Percentiles rank a stretch among this genome's conserved stretches.
Conservation (phyloP, 2,113 vertebrate species). For the Garra rufa region DNA sequence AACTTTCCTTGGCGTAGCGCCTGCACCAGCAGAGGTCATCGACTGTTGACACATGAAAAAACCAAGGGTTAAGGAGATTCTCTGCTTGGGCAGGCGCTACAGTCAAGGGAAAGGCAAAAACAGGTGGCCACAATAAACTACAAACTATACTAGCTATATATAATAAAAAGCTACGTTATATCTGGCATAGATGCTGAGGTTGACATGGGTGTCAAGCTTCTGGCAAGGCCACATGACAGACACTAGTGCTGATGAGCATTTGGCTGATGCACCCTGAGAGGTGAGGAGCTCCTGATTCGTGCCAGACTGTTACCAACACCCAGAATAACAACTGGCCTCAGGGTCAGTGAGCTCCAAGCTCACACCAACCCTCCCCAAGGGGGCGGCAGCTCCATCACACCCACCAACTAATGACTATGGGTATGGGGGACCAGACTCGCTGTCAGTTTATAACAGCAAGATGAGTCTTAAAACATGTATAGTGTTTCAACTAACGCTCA, state of each 20-base stretch:
- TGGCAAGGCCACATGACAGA: neutral
- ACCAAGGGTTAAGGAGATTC: conserved; percentile 66
- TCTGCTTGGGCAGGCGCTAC: conserved; percentile 68
- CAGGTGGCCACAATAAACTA: neutral
- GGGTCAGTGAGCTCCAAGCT: neutral
- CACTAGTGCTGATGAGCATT: neutral
- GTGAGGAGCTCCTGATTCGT: neutral
- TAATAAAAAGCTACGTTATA: neutral
- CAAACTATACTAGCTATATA: neutral
- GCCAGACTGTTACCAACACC: neutral
- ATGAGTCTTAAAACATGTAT: neutral
- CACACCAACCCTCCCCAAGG: neutral
- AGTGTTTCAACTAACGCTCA: neutral
- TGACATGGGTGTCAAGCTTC: conserved; percentile 16
- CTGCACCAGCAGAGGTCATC: conserved; percentile 70
- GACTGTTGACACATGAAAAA: conserved; percentile 72
- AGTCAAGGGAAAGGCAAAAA: conserved; percentile 56
- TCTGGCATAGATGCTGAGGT: neutral
- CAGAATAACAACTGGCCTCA: conserved; percentile 25
- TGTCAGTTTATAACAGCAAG: neutral
- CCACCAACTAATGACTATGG: conserved; percentile 13
- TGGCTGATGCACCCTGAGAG: conserved; percentile 23
- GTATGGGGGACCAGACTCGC: neutral
- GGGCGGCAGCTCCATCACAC: conserved; percentile 8
- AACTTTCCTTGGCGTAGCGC: conserved; percentile 66